Evolutionary conservation across 1,140 invertebrate species (phyloP).

Genomic region (Trachelipus rathkii): DNA sequence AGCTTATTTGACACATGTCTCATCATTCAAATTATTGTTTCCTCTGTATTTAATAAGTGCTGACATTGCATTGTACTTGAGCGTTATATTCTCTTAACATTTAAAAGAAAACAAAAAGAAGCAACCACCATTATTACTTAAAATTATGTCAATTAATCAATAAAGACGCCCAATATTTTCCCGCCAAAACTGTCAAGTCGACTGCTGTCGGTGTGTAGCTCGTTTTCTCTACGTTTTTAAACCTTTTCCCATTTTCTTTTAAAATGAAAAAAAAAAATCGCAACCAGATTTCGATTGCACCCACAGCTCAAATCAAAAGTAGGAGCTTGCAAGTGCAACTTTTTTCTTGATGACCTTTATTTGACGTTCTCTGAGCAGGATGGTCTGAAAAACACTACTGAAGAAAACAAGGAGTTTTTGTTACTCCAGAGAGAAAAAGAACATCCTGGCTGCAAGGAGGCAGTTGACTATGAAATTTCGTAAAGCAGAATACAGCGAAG

Average conservation of each 20-base stretch:
- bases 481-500: no score
- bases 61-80: slow-evolving; percentile 1
- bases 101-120: not conserved
- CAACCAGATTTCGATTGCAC: no score
- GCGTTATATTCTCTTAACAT: slow-evolving; percentile 5
- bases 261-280: no score
- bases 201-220: not conserved
- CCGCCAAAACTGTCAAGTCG: slow-evolving; percentile 8
- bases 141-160: slow-evolving; percentile 14
- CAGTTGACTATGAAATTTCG: no score
- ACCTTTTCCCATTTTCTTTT: slow-evolving; percentile 10
- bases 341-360: no score
- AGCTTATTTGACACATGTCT: not conserved
- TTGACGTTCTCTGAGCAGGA: no score
- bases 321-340: not conserved
- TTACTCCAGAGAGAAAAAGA: no score
- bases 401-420: no score
- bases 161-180: slow-evolving; percentile 12
- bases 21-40: slow-evolving; percentile 6
- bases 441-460: no score
- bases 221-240: slow-evolving; percentile 11
- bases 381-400: no score
- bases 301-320: not conserved
- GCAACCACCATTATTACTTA: slow-evolving; percentile 6
- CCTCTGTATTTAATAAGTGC: not conserved